phyloP scores from a whole-genome alignment of 2,888 invertebrate genomes.

The Tupiocoris notatus region DNA sequence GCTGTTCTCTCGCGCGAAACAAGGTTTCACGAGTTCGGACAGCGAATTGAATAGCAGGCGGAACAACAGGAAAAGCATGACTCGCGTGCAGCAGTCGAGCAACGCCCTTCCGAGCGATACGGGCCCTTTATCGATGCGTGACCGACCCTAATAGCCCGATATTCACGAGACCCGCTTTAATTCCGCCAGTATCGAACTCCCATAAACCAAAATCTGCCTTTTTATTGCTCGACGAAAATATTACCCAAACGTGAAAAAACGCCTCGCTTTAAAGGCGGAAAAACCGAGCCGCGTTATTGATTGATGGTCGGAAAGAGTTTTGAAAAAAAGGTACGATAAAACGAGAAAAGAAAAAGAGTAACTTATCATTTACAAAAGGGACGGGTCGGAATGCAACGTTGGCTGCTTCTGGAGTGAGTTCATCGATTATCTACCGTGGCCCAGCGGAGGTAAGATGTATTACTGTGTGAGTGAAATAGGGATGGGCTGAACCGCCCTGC shows the following conservation, averaged over 20 bases:
- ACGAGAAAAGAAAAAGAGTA: neutral
- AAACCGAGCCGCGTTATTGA: neutral
- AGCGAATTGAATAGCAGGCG: no score
- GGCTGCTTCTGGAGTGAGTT: conserved; percentile 31
- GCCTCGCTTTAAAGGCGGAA: neutral
- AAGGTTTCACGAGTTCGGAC: no score
- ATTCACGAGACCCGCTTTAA: neutral
- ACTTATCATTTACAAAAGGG: neutral
- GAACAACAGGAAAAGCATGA: neutral
- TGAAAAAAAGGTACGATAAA: neutral
- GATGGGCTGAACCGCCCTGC: neutral
- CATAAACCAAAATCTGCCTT: neutral
- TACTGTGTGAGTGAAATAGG: neutral
- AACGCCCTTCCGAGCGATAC: neutral
- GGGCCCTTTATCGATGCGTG: neutral
- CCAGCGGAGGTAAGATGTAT: neutral
- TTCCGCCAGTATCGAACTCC: neutral
- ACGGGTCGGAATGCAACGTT: conserved; percentile 29
- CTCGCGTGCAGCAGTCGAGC: neutral
- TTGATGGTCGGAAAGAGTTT: neutral
- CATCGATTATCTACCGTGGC: conserved; percentile 27
- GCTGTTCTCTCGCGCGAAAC: no score
- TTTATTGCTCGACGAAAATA: neutral
- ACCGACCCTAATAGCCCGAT: neutral
- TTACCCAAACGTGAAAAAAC: neutral